Conservation (phyloP, 1,140 invertebrate genomes). For the Orchestia grillus region DNA sequence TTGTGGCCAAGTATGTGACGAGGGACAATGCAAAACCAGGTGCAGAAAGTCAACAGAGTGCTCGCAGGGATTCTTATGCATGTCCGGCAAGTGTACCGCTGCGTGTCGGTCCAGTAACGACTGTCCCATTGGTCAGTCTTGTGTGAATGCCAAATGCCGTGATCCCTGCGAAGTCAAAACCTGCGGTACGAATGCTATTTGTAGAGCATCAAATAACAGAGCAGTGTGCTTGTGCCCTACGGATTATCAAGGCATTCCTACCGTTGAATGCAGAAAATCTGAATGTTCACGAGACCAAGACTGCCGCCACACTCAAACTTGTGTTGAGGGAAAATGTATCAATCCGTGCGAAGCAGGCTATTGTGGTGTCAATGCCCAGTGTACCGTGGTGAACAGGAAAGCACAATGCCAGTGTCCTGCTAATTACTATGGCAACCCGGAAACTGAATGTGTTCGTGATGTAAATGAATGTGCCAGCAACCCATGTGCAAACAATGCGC, state of each 20-base stretch:
- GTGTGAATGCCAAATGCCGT: conserved; percentile 81
- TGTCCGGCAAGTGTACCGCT: conserved; percentile 76
- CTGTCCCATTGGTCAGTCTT: conserved; percentile 82
- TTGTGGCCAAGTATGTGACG: conserved; percentile 80
- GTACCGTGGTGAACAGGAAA: conserved; percentile 81
- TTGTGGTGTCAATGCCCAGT: conserved; percentile 89
- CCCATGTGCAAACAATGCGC: conserved; percentile 87
- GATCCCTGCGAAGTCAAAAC: conserved; percentile 79
- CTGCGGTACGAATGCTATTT: conserved; percentile 71
- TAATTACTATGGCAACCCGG: conserved; percentile 86
- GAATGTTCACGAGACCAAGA: conserved; percentile 84
- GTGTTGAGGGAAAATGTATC: conserved; percentile 81
- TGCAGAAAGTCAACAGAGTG: conserved; percentile 73
- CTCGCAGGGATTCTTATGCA: conserved; percentile 76
- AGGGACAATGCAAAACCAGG: conserved; percentile 77
- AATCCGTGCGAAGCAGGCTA: conserved; percentile 84
- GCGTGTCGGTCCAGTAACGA: conserved; percentile 86
- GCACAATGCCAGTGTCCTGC: conserved; percentile 88
- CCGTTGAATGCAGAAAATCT: conserved; percentile 73
- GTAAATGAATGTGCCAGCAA: conserved; percentile 77
- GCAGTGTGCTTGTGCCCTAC: conserved; percentile 82
- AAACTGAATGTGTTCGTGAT: conserved; percentile 82
- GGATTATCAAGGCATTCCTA: conserved; percentile 70
- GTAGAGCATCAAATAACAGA: conserved; percentile 73
- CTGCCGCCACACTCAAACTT: conserved; percentile 83